These are phyloP conservation scores for Mallotus villosus DNA, from an alignment of 2,797 vertebrate species.

Conservation along the genomic window DNA sequence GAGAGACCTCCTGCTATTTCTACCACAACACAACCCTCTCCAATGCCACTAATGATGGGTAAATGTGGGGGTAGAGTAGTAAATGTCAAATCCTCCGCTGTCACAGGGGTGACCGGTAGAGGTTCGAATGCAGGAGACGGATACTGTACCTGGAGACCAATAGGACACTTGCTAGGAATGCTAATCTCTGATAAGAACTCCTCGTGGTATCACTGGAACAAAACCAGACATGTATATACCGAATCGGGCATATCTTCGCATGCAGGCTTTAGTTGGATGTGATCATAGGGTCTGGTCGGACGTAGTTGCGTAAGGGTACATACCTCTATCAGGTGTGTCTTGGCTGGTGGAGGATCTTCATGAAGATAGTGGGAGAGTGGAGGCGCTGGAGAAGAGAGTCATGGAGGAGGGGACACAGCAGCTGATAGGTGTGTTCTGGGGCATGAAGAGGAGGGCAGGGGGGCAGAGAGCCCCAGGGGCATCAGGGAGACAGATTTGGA, in stretches of 20 bases:
- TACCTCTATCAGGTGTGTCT: conserved; percentile 70
- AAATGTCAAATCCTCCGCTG: not conserved
- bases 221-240: not conserved
- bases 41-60: not conserved
- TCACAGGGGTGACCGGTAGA: not conserved
- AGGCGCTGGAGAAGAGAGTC: conserved; percentile 19
- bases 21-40: not conserved
- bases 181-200: no score
- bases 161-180: no score
- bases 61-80: not conserved
- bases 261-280: not conserved
- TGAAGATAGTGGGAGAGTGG: conserved; percentile 55
- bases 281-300: not conserved
- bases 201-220: no score
- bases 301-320: not conserved
- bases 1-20: conserved; percentile 3
- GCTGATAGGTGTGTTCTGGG: conserved; percentile 6
- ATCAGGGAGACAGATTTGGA: not conserved
- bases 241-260: no score
- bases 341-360: conserved; percentile 61
- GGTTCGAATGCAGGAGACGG: not conserved
- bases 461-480: conserved; percentile 7
- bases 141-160: no score
- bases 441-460: conserved; percentile 30
- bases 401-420: not conserved